Conservation (phyloP, 2,888 invertebrate species). For the Cylloceria caligata region DNA sequence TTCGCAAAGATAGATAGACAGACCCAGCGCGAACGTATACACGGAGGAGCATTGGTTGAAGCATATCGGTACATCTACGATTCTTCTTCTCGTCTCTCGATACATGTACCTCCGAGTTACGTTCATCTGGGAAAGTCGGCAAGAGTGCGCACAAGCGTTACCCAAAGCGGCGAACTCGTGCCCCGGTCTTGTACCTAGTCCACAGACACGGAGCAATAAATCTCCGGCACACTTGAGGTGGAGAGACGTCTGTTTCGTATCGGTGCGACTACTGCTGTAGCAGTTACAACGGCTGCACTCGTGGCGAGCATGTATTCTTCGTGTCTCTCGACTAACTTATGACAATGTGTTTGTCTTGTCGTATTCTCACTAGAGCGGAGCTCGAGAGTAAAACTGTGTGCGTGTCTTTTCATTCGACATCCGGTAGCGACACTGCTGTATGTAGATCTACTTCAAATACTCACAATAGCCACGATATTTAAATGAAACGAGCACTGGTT, state of each 20-base stretch:
- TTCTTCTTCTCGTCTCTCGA: constrained; percentile 34
- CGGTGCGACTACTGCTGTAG: constrained; percentile 51
- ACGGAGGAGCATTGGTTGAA: background rate
- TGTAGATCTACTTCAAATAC: constrained; percentile 19
- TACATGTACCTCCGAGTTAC: constrained; percentile 66
- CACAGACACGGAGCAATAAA: constrained; percentile 75
- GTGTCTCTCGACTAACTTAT: constrained; percentile 57
- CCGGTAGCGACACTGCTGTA: constrained; percentile 22
- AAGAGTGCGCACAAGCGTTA: constrained; percentile 27
- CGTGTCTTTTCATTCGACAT: constrained; percentile 23
- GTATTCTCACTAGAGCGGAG: constrained; percentile 26
- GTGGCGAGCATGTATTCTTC: constrained; percentile 25
- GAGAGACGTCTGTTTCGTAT: constrained; percentile 74
- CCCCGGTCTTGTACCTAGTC: constrained; percentile 58
- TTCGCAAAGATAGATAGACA: constrained; percentile 28
- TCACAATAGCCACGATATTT: constrained; percentile 44
- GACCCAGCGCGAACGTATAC: background rate
- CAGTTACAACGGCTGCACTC: constrained; percentile 20
- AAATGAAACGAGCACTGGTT: constrained; percentile 41
- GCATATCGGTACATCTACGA: constrained; percentile 17
- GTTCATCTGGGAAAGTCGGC: constrained; percentile 80
- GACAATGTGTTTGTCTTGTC: constrained; percentile 64
- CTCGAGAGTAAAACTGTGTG: constrained; percentile 36
- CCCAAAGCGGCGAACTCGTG: constrained; percentile 69
- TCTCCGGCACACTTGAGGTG: constrained; percentile 82